phyloP scores from a whole-genome alignment of 1,140 invertebrate species.

The Drosophila nikananu region DNA sequence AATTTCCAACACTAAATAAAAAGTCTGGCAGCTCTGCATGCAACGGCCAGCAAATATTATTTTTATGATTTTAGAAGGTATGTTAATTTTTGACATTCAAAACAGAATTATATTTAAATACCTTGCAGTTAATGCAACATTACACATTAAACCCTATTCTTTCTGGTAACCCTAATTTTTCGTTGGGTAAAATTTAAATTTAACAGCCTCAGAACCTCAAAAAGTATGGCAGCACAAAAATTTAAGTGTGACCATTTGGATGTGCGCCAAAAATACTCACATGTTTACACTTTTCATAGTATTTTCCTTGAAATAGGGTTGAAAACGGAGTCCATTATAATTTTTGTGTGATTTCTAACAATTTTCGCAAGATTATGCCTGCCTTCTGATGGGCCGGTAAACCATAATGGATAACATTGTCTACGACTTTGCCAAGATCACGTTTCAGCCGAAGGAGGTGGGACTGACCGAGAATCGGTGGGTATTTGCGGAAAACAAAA shows the following conservation, averaged over 20 bases:
- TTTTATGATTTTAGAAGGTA: too few species aligned
- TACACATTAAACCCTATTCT: too few species aligned
- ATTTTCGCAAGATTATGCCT: background rate
- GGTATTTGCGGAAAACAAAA: background rate
- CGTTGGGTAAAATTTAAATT: background rate
- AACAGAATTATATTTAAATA: background rate
- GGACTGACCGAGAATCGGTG: slow-evolving; percentile 61
- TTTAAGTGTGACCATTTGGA: background rate
- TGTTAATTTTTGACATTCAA: background rate
- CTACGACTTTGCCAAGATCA: slow-evolving; percentile 70
- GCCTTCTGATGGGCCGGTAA: slow-evolving; percentile 17
- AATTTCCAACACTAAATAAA: background rate
- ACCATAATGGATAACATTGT: slow-evolving; percentile 72
- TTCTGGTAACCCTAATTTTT: too few species aligned
- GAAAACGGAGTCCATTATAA: background rate
- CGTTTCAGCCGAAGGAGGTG: slow-evolving; percentile 62
- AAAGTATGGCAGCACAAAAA: background rate
- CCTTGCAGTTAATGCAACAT: too few species aligned
- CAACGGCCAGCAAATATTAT: background rate
- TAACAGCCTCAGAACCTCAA: background rate
- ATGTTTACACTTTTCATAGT: background rate
- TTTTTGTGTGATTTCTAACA: background rate
- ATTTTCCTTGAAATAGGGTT: background rate
- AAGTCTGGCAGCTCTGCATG: background rate
- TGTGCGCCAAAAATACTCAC: background rate